A percentile compares a stretch with the other conserved stretches of the same genome.
phyloP scores from a whole-genome alignment of 2,113 vertebrate species.

The Microtus ochrogaster region DNA sequence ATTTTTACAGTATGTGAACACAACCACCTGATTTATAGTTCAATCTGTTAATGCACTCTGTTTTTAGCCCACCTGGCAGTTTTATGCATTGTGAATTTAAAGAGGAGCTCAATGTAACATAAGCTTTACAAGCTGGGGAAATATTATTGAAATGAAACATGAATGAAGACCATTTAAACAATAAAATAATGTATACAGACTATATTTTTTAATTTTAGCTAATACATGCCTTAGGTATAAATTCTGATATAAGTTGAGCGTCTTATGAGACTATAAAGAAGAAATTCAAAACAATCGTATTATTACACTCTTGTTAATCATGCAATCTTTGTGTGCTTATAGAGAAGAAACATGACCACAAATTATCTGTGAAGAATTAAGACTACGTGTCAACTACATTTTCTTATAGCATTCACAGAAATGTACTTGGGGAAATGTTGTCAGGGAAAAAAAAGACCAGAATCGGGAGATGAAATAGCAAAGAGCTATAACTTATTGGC shows the following conservation, averaged over 20 bases:
- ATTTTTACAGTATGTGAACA: constrained; percentile 89
- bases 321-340: constrained; percentile 57
- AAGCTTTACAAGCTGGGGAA: constrained; percentile 92
- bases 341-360: constrained; percentile 71
- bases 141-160: constrained; percentile 93
- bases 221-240: constrained; percentile 85
- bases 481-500: constrained; percentile 71
- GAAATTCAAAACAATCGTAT: constrained; percentile 80
- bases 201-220: constrained; percentile 88
- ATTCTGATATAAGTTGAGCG: constrained; percentile 83
- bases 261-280: constrained; percentile 77
- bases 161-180: constrained; percentile 91
- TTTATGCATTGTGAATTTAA: constrained; percentile 93
- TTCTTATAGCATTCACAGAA: constrained; percentile 72
- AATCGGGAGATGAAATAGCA: constrained; percentile 46
- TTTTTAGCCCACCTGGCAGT: constrained; percentile 92
- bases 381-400: constrained; percentile 52
- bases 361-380: constrained; percentile 70
- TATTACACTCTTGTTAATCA: constrained; percentile 73
- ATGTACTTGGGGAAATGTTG: constrained; percentile 76
- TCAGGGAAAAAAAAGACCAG: constrained; percentile 72
- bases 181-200: constrained; percentile 89
- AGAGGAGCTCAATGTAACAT: constrained; percentile 91
- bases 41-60: constrained; percentile 92
- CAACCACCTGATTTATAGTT: constrained; percentile 90